phyloP scores from a whole-genome alignment of 2,113 vertebrate species.

The Chrysemys picta region DNA sequence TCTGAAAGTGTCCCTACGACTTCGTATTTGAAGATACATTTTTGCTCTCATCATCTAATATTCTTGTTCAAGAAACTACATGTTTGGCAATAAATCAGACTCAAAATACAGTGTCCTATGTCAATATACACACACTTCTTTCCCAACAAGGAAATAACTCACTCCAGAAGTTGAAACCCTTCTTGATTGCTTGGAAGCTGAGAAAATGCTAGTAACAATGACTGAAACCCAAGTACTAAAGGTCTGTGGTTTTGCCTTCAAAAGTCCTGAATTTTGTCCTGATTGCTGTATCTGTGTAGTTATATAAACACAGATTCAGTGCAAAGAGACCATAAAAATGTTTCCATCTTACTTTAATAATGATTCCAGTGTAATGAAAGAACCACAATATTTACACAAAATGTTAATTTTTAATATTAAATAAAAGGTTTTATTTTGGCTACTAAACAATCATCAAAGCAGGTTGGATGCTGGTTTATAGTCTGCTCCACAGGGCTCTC shows the following conservation, averaged over 20 bases:
- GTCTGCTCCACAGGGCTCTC: background rate
- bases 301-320: background rate
- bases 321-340: background rate
- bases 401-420: constrained; percentile 7
- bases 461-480: background rate
- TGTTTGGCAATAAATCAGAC: background rate
- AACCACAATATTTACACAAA: constrained; percentile 1
- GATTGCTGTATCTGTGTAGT: background rate
- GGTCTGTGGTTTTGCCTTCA: background rate
- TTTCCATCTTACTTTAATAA: background rate
- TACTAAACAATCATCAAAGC: background rate
- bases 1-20: background rate
- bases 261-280: background rate
- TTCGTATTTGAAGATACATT: background rate
- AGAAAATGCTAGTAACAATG: constrained; percentile 13
- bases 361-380: background rate
- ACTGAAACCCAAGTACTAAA: background rate
- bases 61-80: background rate
- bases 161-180: background rate
- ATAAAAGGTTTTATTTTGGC: background rate
- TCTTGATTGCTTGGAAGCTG: background rate
- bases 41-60: background rate
- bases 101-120: background rate
- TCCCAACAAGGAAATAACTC: background rate
- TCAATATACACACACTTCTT: background rate